Evolutionary conservation across 64 coral and sea anemone species (phyloP), one percentile per base, ranked within the genome.

Genomic region (Trachythela sp.): DNA sequence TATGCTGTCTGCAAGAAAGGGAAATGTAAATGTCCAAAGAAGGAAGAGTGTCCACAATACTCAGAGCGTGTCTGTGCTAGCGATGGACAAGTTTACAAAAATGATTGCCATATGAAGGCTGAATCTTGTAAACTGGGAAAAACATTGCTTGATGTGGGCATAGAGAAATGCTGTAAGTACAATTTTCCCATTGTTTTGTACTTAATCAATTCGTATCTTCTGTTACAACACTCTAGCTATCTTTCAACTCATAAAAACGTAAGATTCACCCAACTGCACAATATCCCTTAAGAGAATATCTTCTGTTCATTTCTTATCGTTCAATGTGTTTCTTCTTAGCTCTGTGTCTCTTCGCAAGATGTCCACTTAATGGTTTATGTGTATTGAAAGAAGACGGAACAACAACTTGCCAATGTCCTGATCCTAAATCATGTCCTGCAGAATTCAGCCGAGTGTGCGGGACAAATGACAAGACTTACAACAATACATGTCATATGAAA

Each of bases 381-480:
- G 68, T 90, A 1, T 67, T 84, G 13, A 86, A 91, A 38, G 85
- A 89, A 31, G 43, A 89, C 9, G 86, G 84, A 70, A 92, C 86
- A 41, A 91, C 93, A 30, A 85, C 70, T 15, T 99, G 96, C 84
- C 36, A 85, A 27, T 99, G 96, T 85, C 93, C 91, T 2, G 75
- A 80, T 80, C 31, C 15, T 4, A 22, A 39, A n/a, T 54, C 31
- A 26, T 92, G 90, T 38, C 90, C 90, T 8, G 42, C 70, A 20
- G 72, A 86, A 89, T 89, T 70, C 64, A 43, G 84, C 20, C 51
- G 54, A 33, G 89, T 99, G 48, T 99, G 96, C 84, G 96, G 96
- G 33, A 91, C 48, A 13, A 92, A 99, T 88, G 84, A 39, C 13
- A 94, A 94, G 68, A 94, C 88, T 9, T 94, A 94, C 42, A 83